These are phyloP conservation scores for Pristis pectinata DNA, from an alignment of 2,797 vertebrate species.

Conservation along the genomic window DNA sequence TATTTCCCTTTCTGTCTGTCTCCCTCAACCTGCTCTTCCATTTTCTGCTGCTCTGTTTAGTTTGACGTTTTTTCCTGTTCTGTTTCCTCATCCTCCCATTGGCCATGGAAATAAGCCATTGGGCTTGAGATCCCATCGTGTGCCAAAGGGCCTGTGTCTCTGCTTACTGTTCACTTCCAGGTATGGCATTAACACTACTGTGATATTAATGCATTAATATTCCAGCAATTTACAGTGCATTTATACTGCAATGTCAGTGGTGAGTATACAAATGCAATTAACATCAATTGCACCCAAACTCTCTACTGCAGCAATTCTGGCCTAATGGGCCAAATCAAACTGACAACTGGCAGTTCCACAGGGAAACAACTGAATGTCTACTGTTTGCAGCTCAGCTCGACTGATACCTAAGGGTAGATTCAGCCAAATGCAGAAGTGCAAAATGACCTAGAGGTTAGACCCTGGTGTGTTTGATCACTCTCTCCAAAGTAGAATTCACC, in stretches of 20 bases:
- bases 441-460: too few species aligned
- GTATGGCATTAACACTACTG: too few species aligned
- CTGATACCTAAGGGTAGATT: too few species aligned
- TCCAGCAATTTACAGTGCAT: neutral
- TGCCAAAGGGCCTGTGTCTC: too few species aligned
- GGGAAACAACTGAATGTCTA: too few species aligned
- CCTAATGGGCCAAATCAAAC: neutral
- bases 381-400: too few species aligned
- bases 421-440: too few species aligned
- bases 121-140: neutral
- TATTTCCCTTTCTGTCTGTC: neutral
- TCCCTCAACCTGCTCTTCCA: neutral
- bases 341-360: too few species aligned
- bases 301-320: neutral
- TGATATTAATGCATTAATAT: neutral
- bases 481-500: too few species aligned
- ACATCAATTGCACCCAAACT: neutral
- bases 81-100: neutral
- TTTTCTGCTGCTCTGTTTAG: neutral
- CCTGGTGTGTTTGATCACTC: too few species aligned
- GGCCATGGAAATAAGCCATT: neutral
- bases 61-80: neutral
- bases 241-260: neutral
- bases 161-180: too few species aligned
- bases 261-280: neutral